Conservation (phyloP, 2,888 invertebrate species). For the Coleophora deauratella region DNA sequence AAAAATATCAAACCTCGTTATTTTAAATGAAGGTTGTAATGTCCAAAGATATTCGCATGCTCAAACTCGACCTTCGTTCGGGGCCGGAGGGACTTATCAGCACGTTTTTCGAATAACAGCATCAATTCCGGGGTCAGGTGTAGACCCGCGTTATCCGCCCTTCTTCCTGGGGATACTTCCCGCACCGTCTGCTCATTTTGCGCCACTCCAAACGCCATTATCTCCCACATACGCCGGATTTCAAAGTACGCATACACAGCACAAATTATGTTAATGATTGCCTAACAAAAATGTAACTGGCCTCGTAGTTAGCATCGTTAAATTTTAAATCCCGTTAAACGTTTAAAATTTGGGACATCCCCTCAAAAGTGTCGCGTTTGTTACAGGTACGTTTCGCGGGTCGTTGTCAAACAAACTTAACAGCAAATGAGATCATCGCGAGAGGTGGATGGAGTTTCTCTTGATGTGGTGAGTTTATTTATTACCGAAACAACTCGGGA, state of each 20-base stretch:
- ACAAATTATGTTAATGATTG: conserved; percentile 46
- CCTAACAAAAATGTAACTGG: conserved; percentile 38
- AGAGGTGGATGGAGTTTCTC: conserved; percentile 19
- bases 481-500: conserved; percentile 19
- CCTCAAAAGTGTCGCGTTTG: conserved; percentile 34
- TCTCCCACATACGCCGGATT: conserved; percentile 33
- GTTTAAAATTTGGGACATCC: conserved; percentile 19
- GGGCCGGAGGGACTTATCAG: conserved; percentile 55
- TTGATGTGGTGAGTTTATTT: conserved; percentile 28
- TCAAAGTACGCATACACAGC: conserved; percentile 27
- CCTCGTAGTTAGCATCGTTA: conserved; percentile 29
- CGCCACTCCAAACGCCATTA: conserved; percentile 46
- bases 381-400: conserved; percentile 39
- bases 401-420: conserved; percentile 17
- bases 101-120: conserved; percentile 56
- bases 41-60: too few relatives aligned
- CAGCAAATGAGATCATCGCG: conserved; percentile 23
- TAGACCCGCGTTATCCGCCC: conserved; percentile 52
- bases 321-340: conserved; percentile 36
- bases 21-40: too few relatives aligned
- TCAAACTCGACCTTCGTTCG: conserved; percentile 47
- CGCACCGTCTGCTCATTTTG: conserved; percentile 40
- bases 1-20: too few relatives aligned
- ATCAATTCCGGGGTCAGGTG: conserved; percentile 47
- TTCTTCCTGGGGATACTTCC: conserved; percentile 44